Evolutionary conservation across 2,113 vertebrate species (phyloP), one percentile per base, ranked within the genome.

Genomic region (Pardalotus punctatus): DNA sequence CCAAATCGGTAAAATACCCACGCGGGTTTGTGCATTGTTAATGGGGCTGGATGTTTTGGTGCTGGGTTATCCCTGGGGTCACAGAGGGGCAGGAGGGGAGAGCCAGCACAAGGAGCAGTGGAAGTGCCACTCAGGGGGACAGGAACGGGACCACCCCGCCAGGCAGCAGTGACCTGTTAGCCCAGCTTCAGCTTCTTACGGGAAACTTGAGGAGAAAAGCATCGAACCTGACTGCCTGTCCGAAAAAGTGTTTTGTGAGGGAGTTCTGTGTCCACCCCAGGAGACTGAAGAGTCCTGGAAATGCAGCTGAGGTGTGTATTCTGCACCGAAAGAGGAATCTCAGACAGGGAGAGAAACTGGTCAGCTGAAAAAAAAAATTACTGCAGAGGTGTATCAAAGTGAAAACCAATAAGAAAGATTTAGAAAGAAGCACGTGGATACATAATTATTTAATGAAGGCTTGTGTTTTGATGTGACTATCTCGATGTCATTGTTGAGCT

Each of bases 11-110:
- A 7, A 38, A 88, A 38, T 3, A 1, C 3, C 4, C 38, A 1
- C 10, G 1, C 0, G 4, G 0, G 0, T 18, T 62, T 43, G 12
- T 45, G 36, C 6, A 8, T 17, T 4, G 0, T 9, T 60, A 2
- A 33, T 47, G 18, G 7, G 43, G 19, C 13, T 21, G 17, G 72
- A 7, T 42, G 10, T 2, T 48, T 28, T 14, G 38, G 4, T 10
- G 0, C 11, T 53, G 50, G 9, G 10, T 25, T 53, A 28, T 8
- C 53, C 33, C 62, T 8, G 51, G 6, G 9, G 40, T 50, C 62
- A 54, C 43, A 67, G 66, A 40, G 33, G 27, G 16, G 36, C 22
- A 28, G 38, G 24, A 35, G 18, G 16, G 40, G 53, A 77, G 40
- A 72, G 51, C 17, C 89, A 74, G 48, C 43, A 9, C 43, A 11